Percentiles rank a stretch among this genome's conserved stretches.
Evolutionary conservation across 2,113 vertebrate species (phyloP).

Genomic region (Salvator merianae): DNA sequence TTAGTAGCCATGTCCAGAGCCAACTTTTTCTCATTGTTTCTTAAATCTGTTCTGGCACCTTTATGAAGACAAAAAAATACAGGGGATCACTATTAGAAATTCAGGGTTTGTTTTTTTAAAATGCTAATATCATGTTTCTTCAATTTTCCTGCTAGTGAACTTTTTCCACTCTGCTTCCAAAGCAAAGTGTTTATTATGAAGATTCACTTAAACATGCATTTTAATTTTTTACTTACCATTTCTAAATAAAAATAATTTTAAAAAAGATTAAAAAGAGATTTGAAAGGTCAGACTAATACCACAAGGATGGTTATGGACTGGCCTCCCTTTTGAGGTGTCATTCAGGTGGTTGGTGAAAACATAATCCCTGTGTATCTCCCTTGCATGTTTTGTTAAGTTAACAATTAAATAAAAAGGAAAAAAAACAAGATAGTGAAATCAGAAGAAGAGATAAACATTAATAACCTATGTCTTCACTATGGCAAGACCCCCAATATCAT

Average conservation of each 20-base stretch:
- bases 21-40: conserved; percentile 96
- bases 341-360: too few relatives aligned
- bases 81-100: background rate
- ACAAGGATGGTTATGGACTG: too few relatives aligned
- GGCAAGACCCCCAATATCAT: conserved; percentile 12
- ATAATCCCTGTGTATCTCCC: too few relatives aligned
- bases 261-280: too few relatives aligned
- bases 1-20: conserved; percentile 96
- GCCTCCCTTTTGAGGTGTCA: too few relatives aligned
- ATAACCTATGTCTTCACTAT: background rate
- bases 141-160: background rate
- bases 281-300: background rate
- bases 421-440: too few relatives aligned
- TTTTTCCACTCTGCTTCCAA: background rate
- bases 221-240: too few relatives aligned
- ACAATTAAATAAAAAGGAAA: too few relatives aligned
- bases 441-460: too few relatives aligned
- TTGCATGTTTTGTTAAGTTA: too few relatives aligned
- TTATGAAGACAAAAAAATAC: conserved; percentile 44
- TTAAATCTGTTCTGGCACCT: conserved; percentile 91
- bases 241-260: too few relatives aligned
- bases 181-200: background rate
- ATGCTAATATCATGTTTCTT: background rate
- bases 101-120: background rate
- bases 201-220: too few relatives aligned